Base-by-base conservation (phyloP, 2,797 vertebrate genomes). In the Muscicapa striata region DNA sequence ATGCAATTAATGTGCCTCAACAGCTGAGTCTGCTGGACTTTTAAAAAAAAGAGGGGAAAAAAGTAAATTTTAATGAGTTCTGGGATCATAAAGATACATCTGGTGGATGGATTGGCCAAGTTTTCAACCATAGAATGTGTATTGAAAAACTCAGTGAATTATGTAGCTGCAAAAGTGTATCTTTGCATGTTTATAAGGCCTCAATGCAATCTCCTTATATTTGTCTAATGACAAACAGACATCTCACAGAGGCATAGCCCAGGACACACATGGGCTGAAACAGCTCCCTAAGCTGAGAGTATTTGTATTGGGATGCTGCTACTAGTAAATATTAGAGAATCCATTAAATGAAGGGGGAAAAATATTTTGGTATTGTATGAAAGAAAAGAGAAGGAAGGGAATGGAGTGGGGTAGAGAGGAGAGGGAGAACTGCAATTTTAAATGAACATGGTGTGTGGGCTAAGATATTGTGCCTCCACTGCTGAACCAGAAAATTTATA, bases 401-500 rank as follows among this genome's bases (percentile, higher is more conserved):
- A 41, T 26, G 55, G 21, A 21, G 20, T 38, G 15, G 43, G 10
- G 11, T 52, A 45, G 29, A 59, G 54, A 36, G 74, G 52, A 75
- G 36, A 68, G 48, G 54, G 80, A 94, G 49, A 62, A 9, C 78
- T 41, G 87, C 81, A 94, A 73, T 93, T 95, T 94, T 75, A 83
- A 94, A 95, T 89, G 83, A 84, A 55, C 64, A 13, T 73, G 79
- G 82, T 34, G 18, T 96, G 92, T 93, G 96, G 94, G 96, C 95
- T 96, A 58, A 93, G 94, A 91, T 80, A 89, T n/a, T 94, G 96
- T 93, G 89, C 88, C 88, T 97, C 94, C 73, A 55, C 96, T 96
- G 94, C 95, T 97, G 96, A 97, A 96, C 94, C 95, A 96, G 96
- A 97, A 97, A 96, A 97, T 97, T 96, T 95, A 87, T 97, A 97